phyloP scores from a whole-genome alignment of 1,140 invertebrate species.

The Phenacoccus solenopsis region DNA sequence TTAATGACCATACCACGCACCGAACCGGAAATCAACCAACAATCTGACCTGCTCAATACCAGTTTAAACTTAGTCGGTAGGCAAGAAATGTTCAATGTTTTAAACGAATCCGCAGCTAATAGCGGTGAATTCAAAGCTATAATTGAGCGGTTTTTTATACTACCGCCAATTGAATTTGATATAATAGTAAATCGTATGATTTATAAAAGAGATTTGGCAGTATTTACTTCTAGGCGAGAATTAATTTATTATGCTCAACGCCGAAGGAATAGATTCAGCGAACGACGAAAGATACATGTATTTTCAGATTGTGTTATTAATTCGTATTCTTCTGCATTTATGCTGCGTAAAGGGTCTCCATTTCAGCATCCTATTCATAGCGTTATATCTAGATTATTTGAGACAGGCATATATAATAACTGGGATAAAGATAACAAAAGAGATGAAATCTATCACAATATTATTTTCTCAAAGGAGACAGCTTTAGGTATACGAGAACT shows the following conservation, averaged over 20 bases:
- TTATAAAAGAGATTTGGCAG: conserved; percentile 23
- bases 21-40: conserved; percentile 24
- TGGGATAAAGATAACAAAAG: conserved; percentile 20
- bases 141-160: conserved; percentile 25
- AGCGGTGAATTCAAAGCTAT: conserved; percentile 24
- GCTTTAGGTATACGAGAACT: conserved; percentile 20
- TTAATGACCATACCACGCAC: conserved; percentile 28
- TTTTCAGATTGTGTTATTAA: conserved; percentile 25
- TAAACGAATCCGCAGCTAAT: conserved; percentile 26
- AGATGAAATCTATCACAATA: conserved; percentile 9
- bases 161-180: conserved; percentile 25
- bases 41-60: conserved; percentile 23
- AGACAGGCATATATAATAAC: conserved; percentile 25
- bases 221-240: conserved; percentile 26
- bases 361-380: conserved; percentile 23
- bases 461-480: conserved; percentile 17
- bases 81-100: conserved; percentile 28
- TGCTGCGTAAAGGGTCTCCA: conserved; percentile 26
- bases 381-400: conserved; percentile 24
- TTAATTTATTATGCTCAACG: conserved; percentile 22
- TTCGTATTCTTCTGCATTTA: conserved; percentile 25
- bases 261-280: conserved; percentile 19
- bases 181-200: conserved; percentile 24
- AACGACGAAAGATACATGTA: conserved; percentile 21
- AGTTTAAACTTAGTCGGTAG: conserved; percentile 25